phyloP scores from a whole-genome alignment of 2,113 vertebrate species.

The Notiomystis cincta region DNA sequence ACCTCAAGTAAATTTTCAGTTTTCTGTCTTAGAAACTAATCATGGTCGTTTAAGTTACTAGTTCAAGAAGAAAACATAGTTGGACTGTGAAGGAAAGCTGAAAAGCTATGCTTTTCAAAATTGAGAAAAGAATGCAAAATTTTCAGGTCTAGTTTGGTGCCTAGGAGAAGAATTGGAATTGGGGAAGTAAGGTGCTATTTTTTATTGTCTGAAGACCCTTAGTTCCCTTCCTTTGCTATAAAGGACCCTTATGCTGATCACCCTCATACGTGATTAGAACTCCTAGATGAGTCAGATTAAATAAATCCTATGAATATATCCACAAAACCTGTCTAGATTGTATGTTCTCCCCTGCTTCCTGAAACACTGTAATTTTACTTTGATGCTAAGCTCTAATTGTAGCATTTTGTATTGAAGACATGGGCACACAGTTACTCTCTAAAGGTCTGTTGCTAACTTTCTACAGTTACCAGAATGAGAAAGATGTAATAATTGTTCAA shows the following conservation, averaged over 20 bases:
- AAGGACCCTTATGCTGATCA: neutral
- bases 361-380: neutral
- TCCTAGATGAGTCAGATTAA: neutral
- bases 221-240: neutral
- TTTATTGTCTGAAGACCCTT: neutral
- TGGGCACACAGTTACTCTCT: rapidly evolving
- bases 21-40: neutral
- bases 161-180: neutral
- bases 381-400: neutral
- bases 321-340: neutral
- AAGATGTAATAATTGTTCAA: neutral
- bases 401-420: neutral
- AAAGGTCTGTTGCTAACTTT: neutral
- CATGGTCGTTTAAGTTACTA: neutral
- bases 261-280: neutral
- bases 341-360: neutral
- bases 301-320: neutral
- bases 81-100: neutral
- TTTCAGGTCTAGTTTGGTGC: neutral
- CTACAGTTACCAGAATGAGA: neutral
- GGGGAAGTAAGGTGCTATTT: neutral
- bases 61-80: neutral
- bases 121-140: neutral
- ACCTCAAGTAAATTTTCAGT: neutral
- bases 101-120: neutral